Percentiles rank a stretch among this genome's conserved stretches.
Conservation (phyloP, 1,140 invertebrate genomes). For the Rhizoglyphus robini region DNA sequence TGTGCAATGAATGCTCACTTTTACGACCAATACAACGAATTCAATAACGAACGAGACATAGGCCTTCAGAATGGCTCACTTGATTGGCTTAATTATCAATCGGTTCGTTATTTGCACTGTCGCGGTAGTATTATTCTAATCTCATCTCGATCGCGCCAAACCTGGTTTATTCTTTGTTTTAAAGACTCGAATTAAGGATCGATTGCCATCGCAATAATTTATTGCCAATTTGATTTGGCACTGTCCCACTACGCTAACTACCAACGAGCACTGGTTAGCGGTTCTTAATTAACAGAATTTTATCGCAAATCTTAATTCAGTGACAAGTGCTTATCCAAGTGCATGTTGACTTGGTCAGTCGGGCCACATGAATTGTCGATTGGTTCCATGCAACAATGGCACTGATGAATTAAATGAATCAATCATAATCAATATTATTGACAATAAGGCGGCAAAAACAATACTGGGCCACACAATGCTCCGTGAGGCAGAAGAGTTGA, state of each 20-base stretch:
- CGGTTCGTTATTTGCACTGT: background rate
- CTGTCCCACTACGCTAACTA: too few relatives aligned
- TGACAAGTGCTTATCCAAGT: background rate
- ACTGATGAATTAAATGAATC: background rate
- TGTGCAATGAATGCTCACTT: too few relatives aligned
- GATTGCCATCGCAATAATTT: too few relatives aligned
- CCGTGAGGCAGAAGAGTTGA: background rate
- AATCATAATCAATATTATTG: constrained; percentile 15
- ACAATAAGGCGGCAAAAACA: background rate
- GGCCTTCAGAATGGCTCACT: background rate
- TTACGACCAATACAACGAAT: too few relatives aligned
- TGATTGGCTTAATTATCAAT: background rate
- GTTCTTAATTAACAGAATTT: background rate
- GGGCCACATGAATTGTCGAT: background rate
- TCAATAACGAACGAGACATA: too few relatives aligned
- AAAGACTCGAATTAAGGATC: background rate
- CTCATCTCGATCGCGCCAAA: too few relatives aligned
- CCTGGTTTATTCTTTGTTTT: too few relatives aligned
- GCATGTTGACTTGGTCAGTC: background rate
- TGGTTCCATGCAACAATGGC: background rate
- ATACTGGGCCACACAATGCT: too few relatives aligned
- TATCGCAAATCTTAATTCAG: too few relatives aligned
- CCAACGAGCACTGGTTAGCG: too few relatives aligned
- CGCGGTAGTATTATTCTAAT: too few relatives aligned
- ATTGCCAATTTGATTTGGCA: too few relatives aligned